A percentile compares a stretch with the other conserved stretches of the same genome.
phyloP scores from a whole-genome alignment of 2,888 invertebrate species.

The Tubulanus polymorphus region DNA sequence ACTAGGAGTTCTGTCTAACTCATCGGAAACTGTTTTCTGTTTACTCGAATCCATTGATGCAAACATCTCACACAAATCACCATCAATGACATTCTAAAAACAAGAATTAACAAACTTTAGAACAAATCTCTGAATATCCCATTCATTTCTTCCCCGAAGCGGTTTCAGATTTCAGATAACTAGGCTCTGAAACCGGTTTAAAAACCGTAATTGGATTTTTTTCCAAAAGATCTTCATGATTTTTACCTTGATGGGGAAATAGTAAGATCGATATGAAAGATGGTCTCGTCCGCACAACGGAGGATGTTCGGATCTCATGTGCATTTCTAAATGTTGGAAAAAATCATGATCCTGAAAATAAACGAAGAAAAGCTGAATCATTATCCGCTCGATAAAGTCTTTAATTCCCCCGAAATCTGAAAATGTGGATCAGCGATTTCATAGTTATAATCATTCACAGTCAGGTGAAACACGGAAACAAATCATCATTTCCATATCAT shows the following conservation, averaged over 20 bases:
- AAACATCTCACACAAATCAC: slow-evolving; percentile 98
- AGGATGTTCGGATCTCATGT: slow-evolving; percentile 95
- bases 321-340: slow-evolving; percentile 99
- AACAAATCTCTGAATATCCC: slow-evolving; percentile 8
- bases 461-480: too few relatives aligned
- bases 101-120: not conserved
- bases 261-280: slow-evolving; percentile 92
- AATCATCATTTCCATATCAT: too few relatives aligned
- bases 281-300: slow-evolving; percentile 97
- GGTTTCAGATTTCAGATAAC: too few relatives aligned
- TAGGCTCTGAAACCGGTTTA: too few relatives aligned
- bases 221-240: too few relatives aligned
- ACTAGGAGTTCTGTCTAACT: slow-evolving; percentile 89
- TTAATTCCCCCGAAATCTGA: too few relatives aligned
- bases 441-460: too few relatives aligned
- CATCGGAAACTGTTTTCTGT: slow-evolving; percentile 91
- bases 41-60: slow-evolving; percentile 89
- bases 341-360: slow-evolving; percentile 85
- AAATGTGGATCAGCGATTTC: too few relatives aligned
- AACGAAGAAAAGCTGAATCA: not conserved
- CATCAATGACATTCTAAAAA: slow-evolving; percentile 91
- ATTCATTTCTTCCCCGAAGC: too few relatives aligned
- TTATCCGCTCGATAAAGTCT: too few relatives aligned
- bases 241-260: slow-evolving; percentile 93
- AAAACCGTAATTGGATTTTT: too few relatives aligned